Percentiles rank a stretch among this genome's conserved stretches.
Conservation (phyloP, 2,888 invertebrate genomes). For the Thecophora atra region DNA sequence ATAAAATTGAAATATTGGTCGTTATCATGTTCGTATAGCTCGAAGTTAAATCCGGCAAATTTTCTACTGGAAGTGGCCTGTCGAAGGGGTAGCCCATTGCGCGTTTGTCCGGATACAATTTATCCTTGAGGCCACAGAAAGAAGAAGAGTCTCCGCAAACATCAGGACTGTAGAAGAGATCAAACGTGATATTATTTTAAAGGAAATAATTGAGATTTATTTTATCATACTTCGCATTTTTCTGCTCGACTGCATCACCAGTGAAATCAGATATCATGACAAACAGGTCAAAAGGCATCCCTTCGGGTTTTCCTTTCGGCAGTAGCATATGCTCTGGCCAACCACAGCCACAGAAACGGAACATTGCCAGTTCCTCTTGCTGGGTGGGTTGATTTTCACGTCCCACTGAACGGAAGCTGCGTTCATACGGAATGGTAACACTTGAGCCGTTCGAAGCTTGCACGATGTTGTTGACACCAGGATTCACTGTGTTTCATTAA, state of each 20-base stretch:
- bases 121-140: conserved; percentile 76
- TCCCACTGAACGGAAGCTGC: conserved; percentile 71
- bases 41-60: conserved; percentile 73
- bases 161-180: conserved; percentile 33
- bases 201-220: neutral
- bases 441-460: conserved; percentile 74
- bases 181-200: too few species aligned
- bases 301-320: conserved; percentile 76
- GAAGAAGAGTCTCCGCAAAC: conserved; percentile 73
- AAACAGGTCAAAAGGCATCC: conserved; percentile 76
- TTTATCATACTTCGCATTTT: conserved; percentile 35
- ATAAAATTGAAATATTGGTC: conserved; percentile 72
- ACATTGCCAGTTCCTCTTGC: conserved; percentile 65
- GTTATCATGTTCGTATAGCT: conserved; percentile 76
- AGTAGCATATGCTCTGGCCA: conserved; percentile 86
- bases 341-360: conserved; percentile 88
- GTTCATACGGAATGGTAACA: conserved; percentile 80
- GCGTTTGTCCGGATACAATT: conserved; percentile 74
- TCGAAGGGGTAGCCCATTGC: conserved; percentile 75
- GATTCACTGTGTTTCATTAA: conserved; percentile 68
- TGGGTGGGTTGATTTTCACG: conserved; percentile 28
- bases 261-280: conserved; percentile 81
- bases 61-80: conserved; percentile 54
- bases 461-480: conserved; percentile 72
- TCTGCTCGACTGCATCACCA: conserved; percentile 68